Conservation (phyloP, 2,797 vertebrate genomes). For the Typhlichthys subterraneus region DNA sequence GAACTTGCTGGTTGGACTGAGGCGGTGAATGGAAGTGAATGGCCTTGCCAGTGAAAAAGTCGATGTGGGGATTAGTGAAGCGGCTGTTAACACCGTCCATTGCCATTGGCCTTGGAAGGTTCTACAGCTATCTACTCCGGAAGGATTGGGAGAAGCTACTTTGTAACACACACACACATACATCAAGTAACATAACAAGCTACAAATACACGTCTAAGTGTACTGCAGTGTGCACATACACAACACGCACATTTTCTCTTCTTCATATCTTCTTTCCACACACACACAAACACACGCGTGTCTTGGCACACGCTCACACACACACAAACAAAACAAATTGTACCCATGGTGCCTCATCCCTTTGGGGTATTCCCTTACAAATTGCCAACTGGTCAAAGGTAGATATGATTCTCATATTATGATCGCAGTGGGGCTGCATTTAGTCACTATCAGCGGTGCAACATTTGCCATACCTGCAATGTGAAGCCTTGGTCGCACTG, state of each 20-base stretch:
- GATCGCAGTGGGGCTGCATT: conserved; percentile 7
- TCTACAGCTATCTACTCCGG: conserved; percentile 39
- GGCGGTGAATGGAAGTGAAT: conserved; percentile 50
- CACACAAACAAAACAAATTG: conserved; percentile 11
- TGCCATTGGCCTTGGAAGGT: conserved; percentile 54
- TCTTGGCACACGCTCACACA: not conserved
- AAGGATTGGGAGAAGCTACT: conserved; percentile 52
- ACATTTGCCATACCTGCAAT: conserved; percentile 70
- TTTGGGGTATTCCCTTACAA: conserved; percentile 36
- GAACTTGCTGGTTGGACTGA: conserved; percentile 48
- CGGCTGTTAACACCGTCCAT: conserved; percentile 64
- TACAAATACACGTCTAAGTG: not conserved
- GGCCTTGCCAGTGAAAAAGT: conserved; percentile 32
- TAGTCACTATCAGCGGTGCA: conserved; percentile 1
- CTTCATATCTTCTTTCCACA: conserved; percentile 1
- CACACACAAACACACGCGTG: conserved; percentile 19
- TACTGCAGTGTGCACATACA: not conserved
- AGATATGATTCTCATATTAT: conserved; percentile 30
- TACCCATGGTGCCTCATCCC: conserved; percentile 11
- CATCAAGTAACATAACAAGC: not conserved
- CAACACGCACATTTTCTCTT: not conserved
- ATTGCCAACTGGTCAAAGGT: conserved; percentile 25
- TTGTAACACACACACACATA: conserved; percentile 29
- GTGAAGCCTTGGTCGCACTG: conserved; percentile 94
- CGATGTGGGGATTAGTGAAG: conserved; percentile 62